A percentile compares a stretch with the other conserved stretches of the same genome.
phyloP scores from a whole-genome alignment of 2,797 vertebrate genomes.

The Enteromius radiatus region DNA sequence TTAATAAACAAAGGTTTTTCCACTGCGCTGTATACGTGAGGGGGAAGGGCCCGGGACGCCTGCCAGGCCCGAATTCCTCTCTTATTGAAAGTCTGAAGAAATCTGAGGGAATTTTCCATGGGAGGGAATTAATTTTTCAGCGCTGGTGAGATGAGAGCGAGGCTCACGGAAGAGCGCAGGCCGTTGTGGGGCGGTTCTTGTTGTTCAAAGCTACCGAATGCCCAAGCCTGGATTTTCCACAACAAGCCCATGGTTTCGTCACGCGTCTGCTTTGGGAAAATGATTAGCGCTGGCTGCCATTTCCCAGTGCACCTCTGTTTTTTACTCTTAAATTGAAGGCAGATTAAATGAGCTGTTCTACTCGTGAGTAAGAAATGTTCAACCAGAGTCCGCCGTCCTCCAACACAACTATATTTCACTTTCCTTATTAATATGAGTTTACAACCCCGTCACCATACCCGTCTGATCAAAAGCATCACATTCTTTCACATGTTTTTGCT shows the following conservation, averaged over 20 bases:
- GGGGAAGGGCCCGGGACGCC: conserved; percentile 63
- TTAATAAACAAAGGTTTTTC: conserved; percentile 78
- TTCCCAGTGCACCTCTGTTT: not conserved
- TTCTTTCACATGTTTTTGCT: too few species aligned
- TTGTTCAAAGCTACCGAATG: conserved; percentile 44
- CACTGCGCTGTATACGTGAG: conserved; percentile 35
- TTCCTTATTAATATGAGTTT: too few species aligned
- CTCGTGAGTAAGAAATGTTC: too few species aligned
- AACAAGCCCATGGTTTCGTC: conserved; percentile 19
- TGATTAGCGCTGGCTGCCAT: not conserved
- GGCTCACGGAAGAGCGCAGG: conserved; percentile 43
- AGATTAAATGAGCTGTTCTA: not conserved
- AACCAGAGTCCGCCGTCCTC: too few species aligned
- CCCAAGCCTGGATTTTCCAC: conserved; percentile 47
- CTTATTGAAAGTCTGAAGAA: conserved; percentile 80
- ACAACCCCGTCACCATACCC: too few species aligned
- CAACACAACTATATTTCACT: too few species aligned
- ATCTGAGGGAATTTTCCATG: conserved; percentile 82
- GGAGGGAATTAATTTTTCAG: conserved; percentile 76
- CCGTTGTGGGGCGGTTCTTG: conserved; percentile 20
- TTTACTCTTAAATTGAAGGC: not conserved
- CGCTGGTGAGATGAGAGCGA: conserved; percentile 68
- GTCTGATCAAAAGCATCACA: not conserved
- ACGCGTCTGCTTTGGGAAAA: conserved; percentile 3
- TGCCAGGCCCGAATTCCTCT: conserved; percentile 78